Evolutionary conservation across 2,797 vertebrate species (phyloP).

Genomic region (Takifugu rubripes): DNA sequence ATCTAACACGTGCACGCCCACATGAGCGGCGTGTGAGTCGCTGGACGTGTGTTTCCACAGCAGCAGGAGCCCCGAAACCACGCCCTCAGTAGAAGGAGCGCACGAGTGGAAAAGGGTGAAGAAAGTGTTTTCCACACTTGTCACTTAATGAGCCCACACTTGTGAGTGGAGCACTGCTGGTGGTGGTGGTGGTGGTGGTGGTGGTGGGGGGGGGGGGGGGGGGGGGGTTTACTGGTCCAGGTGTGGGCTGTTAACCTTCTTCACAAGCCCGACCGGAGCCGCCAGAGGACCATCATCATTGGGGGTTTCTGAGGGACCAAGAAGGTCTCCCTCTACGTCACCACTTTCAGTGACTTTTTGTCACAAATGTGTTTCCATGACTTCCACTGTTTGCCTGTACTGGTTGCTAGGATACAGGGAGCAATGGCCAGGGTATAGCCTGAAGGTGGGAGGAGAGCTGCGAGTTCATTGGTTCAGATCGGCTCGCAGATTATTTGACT

Average conservation of each 20-base stretch:
- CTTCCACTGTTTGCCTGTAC: slow-evolving; percentile 18
- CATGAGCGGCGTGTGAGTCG: slow-evolving; percentile 13
- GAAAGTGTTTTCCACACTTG: slow-evolving; percentile 51
- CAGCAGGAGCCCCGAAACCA: slow-evolving; percentile 47
- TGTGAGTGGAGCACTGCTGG: slow-evolving; percentile 8
- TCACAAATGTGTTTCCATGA: slow-evolving; percentile 5
- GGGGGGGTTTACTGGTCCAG: slow-evolving; percentile 42
- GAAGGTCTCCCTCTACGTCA: background rate
- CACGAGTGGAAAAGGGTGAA: slow-evolving; percentile 56
- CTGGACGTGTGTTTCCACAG: slow-evolving; percentile 56
- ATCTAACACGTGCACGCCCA: slow-evolving; percentile 11
- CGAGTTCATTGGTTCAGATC: slow-evolving; percentile 14
- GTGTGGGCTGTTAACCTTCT: slow-evolving; percentile 57
- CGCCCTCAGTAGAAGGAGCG: slow-evolving; percentile 50
- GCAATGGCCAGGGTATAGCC: slow-evolving; percentile 1
- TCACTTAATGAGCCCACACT: slow-evolving; percentile 55
- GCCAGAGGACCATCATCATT: slow-evolving; percentile 6
- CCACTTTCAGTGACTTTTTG: background rate
- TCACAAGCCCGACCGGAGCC: slow-evolving; percentile 10
- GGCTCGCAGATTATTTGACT: slow-evolving; percentile 2
- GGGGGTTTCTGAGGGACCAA: too few species aligned
- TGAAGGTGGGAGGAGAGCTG: slow-evolving; percentile 17
- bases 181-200: slow-evolving; percentile 12
- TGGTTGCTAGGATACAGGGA: slow-evolving; percentile 21
- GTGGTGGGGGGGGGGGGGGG: slow-evolving; percentile 9